Base-by-base conservation (phyloP, 1,140 invertebrate genomes). In the Pachypsylla venusta region DNA sequence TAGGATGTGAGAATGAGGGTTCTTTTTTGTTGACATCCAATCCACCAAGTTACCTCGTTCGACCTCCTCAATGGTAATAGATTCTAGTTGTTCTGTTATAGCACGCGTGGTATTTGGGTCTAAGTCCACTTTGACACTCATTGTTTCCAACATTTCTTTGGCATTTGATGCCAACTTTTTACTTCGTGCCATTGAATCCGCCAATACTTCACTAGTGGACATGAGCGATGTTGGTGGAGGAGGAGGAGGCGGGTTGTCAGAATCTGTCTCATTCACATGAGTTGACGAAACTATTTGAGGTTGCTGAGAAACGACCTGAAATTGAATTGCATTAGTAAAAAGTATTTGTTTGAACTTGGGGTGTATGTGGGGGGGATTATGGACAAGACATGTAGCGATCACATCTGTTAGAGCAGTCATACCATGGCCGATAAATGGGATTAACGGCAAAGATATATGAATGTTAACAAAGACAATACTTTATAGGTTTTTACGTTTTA, bases 91-190 rank as follows among this genome's bases (percentile, higher is more conserved):
- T 7, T 48, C 42, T 48, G 22, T 48, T 22, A 48, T 7, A 19
- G 16, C 42, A 7, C 42, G 4, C n/a, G n/a, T n/a, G 48, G 76
- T 75, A 65, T 78, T 62, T 14, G 40, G 20, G 10, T 48, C 56
- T 24, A 60, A 75, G 40, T 76, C 75, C 48, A 76, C 74, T 61
- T 78, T 75, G 54, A 78, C 77, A 20, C 76, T 69, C 53, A 73
- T 70, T 64, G 74, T 71, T n/a, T 35, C 30, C 30, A 35, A 60
- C 73, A 48, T 48, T 60, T 74, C 73, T 54, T 73, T 71, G 19
- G 72, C 71, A 7, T 73, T 68, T n/a, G 67, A 61, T 25, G 69
- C 66, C 24, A 71, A 66, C 19, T 66, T 30, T 14, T 64, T 63
- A 55, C 66, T 65, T 13, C 65, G 59, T 39, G 65, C 59, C 25